Base-by-base conservation (phyloP, 1,140 invertebrate species). In the Leptinotarsa undecemlineata region DNA sequence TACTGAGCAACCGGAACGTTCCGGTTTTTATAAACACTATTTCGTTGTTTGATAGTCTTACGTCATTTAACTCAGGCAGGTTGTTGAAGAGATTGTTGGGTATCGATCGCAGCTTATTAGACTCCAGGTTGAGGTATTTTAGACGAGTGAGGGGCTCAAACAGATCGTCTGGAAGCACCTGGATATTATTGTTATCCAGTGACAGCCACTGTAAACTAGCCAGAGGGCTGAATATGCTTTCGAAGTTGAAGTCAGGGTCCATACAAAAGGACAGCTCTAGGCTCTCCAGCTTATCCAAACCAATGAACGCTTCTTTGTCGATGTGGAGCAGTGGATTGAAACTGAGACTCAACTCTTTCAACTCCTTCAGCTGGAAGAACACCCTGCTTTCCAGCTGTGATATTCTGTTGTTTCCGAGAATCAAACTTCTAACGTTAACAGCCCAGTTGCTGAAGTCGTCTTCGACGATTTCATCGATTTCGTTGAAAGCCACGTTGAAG, bases 401-500 rank as follows among this genome's bases (percentile, higher is more conserved):
- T 63, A 97, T 90, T 78, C 92, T 89, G 83, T 97, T 97, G 85
- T 95, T 96, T 51, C 94, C 89, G 66, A 97, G 86, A 66, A 95
- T 88, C 15, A 97, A 87, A 69, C 94, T 96, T 78, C 92, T 91
- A n/a, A 97, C 86, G 80, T 91, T 91, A 26, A 89, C 88, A 15
- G 92, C 93, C 94, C 95, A 96, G 51, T 57, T 57, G n/a, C 83
- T 81, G 80, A 96, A 95, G 81, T 95, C 92, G 51, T 90, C 90
- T 14, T 90, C 88, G 63, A 89, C 87, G 68, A 97, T 89, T 78
- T 92, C 90, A 33, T 89, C 88, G 79, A 97, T 95, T 77, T 90
- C 90, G 83, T 97, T 97, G 82, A 96, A 95, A 42, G 93, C 94
- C 72, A 96, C 89, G 85, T 96, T 96, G 64, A 97, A 87, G 85